Base-by-base conservation (phyloP, 1,140 invertebrate species). In the Aphaenogaster rudis region DNA sequence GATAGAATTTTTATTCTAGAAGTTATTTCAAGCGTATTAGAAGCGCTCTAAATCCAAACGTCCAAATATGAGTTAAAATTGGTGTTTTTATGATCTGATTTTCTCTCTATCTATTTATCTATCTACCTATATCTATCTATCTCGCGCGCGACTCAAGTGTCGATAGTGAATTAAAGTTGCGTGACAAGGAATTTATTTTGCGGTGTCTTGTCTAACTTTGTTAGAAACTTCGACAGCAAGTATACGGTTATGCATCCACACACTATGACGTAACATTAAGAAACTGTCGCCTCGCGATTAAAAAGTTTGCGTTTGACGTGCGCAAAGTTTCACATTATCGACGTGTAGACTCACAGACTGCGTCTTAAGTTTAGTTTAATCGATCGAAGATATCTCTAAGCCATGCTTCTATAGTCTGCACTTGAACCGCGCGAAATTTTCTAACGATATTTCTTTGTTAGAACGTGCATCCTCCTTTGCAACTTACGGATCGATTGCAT, bases 101-200 rank as follows among this genome's bases (percentile, higher is more conserved):
- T n/a, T 36, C 28, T 1, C 13, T 63, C 2, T 64, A 28, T 28
- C 59, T 61, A 61, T 17, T 7, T 45, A 45, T 36, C 11, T 36
- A 63, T 28, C 39, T 69, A 4, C 8, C 42, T 45, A 45, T 45
- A 45, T 67, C 21, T 69, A 50, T 69, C 45, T 28, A 69, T 50
- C 66, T 50, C 0, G 7, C 36, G 50, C 36, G 33, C n/a, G 17
- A 28, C 80, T 50, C 69, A 61, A 84, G 57, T 76, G 69, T 84
- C 80, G 69, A 84, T 74, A 84, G 69, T 84, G 69, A 76, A 76
- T 84, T 84, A 84, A 84, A 84, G 80, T 84, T 84, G 54, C 69
- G 54, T 84, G 69, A 84, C 80, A 64, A 59, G 80, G 80, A 84
- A 84, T 84, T 84, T 84, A 84, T 84, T 84, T 84, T 50, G 80